Base-by-base conservation (phyloP, 2,797 vertebrate genomes). In the Anisognathus igniventris region DNA sequence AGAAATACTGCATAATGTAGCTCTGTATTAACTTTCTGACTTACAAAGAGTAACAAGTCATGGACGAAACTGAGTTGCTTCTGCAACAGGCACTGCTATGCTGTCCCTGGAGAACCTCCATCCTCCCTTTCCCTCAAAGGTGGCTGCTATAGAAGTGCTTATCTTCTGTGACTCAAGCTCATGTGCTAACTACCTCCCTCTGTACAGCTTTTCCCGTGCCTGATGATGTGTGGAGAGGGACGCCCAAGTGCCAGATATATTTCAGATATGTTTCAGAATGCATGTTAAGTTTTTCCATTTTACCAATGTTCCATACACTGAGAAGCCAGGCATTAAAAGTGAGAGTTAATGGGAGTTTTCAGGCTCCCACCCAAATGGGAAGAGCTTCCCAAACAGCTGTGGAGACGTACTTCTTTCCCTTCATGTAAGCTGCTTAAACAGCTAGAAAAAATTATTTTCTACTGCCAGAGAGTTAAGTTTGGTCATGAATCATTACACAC, bases 231-330 rank as follows among this genome's bases (percentile, higher is more conserved):
- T 45, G 64, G 62, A 68, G 87, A 90, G 62, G n/a, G 70, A 91
- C 35, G 0, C 62, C n/a, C 53, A 76, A 42, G 48, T 78, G 60
- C 70, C 89, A 96, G 81, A 84, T 78, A 22, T 22, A 85, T 78
- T 94, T 88, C 58, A 87, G 53, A 57, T 93, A 87, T 86, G 50
- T 72, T 96, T 91, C 54, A 57, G 48, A 84, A 93, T 30, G 54
- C 53, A 27, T 6, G 42, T 17, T 91, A 90, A 86, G 66, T 88
- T 96, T 95, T 97, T 96, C 91, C 95, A 93, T 94, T 93, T 91
- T 75, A 81, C 19, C 19, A 31, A 15, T 62, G 42, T 93, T 96
- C 92, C 91, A 54, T 37, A 67, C 6, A 23, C 87, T n/a, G 77
- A 73, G 75, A 90, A 93, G 56, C 37, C 79, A 90, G 66, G 57